These are phyloP conservation scores for Tychaedon coryphoeus DNA, from an alignment of 2,113 vertebrate species.

Conservation along the genomic window DNA sequence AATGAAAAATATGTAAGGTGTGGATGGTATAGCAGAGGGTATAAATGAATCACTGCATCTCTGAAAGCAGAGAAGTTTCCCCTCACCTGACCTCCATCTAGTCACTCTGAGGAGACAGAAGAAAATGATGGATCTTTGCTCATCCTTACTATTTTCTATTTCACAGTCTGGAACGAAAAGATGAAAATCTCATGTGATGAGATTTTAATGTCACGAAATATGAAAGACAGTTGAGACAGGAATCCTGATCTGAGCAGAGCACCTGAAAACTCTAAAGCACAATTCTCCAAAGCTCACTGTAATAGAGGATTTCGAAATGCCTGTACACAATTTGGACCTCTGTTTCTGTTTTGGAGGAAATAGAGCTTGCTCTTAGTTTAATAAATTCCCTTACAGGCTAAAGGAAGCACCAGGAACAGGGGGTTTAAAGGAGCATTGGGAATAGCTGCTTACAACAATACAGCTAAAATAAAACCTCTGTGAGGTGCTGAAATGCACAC, in stretches of 20 bases:
- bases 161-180: not conserved
- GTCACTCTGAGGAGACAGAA: not conserved
- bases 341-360: not conserved
- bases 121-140: not conserved
- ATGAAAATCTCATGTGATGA: not conserved
- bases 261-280: not conserved
- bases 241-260: not conserved
- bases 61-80: not conserved
- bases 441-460: not conserved
- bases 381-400: not conserved
- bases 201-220: constrained; percentile 4
- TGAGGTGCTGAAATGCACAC: not conserved
- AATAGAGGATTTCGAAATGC: not conserved
- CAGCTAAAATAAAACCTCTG: not conserved
- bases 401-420: not conserved
- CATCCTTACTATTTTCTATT: not conserved
- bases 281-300: not conserved
- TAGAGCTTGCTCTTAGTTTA: not conserved
- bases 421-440: not conserved
- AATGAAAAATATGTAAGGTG: not conserved
- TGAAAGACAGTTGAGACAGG: not conserved
- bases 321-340: not conserved
- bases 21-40: not conserved
- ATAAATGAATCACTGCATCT: not conserved
- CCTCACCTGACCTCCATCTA: not conserved